Percentiles rank a stretch among this genome's conserved stretches.
Evolutionary conservation across 2,888 invertebrate genomes (phyloP).

Genomic region (Chrysolina oricalcia): DNA sequence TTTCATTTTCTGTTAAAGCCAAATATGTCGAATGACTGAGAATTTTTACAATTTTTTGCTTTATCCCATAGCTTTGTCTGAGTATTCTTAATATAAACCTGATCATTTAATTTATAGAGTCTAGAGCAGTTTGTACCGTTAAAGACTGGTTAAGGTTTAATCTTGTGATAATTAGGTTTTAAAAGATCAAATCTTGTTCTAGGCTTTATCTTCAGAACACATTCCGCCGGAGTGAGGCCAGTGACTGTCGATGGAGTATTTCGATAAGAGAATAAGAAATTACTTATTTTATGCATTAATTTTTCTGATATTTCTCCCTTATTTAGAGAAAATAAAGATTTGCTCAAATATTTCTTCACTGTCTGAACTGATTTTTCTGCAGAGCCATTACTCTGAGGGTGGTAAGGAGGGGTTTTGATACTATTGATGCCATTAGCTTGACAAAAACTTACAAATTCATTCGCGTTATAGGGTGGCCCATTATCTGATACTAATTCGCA

Average conservation of each 20-base stretch:
- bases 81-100: conserved; percentile 30
- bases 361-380: conserved; percentile 55
- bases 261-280: conserved; percentile 35
- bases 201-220: conserved; percentile 37
- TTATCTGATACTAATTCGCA: conserved; percentile 55
- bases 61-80: conserved; percentile 27
- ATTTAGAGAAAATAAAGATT: conserved; percentile 33
- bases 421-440: conserved; percentile 56
- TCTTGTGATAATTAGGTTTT: conserved; percentile 31
- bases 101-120: conserved; percentile 31
- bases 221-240: conserved; percentile 30
- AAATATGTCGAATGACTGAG: conserved; percentile 23
- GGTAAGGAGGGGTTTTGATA: conserved; percentile 53
- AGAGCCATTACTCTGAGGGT: conserved; percentile 54
- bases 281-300: conserved; percentile 21
- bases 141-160: not conserved
- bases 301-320: conserved; percentile 21
- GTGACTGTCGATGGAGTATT: conserved; percentile 37
- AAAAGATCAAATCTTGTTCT: conserved; percentile 42
- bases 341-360: conserved; percentile 51
- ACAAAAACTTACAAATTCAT: conserved; percentile 53
- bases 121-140: not conserved
- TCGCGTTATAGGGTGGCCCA: conserved; percentile 54
- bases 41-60: conserved; percentile 34
- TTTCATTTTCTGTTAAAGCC: too few relatives aligned